Evolutionary conservation across 2,797 vertebrate genomes (phyloP).

Genomic region (Erethizon dorsatum): DNA sequence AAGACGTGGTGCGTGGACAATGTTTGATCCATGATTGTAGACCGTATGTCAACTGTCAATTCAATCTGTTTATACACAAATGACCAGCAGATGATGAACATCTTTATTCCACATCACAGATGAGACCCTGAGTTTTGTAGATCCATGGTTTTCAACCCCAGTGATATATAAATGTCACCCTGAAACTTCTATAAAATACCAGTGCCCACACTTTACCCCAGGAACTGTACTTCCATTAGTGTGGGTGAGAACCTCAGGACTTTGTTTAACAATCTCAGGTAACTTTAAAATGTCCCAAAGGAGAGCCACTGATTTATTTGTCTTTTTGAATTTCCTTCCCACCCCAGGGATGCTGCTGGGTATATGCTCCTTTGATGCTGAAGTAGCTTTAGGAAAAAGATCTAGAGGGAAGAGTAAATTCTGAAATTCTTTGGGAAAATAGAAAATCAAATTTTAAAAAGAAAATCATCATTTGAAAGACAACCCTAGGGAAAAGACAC

Average conservation of each 20-base stretch:
- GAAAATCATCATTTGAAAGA: neutral
- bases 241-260: neutral
- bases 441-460: neutral
- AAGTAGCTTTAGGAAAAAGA: neutral
- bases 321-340: neutral
- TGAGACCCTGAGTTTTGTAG: neutral
- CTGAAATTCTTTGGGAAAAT: neutral
- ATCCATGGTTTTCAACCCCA: neutral
- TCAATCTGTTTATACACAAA: neutral
- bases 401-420: neutral
- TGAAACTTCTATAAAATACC: neutral
- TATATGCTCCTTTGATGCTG: neutral
- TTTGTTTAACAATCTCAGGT: neutral
- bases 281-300: neutral
- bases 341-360: rapidly evolving
- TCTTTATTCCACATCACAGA: neutral
- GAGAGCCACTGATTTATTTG: neutral
- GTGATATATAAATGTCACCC: neutral
- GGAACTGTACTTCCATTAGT: neutral
- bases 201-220: neutral
- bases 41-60: neutral
- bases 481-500: neutral
- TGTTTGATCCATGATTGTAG: neutral
- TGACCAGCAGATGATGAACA: neutral
- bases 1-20: neutral